Base-by-base conservation (phyloP, 2,797 vertebrate species). In the Onychomys leucogaster region DNA sequence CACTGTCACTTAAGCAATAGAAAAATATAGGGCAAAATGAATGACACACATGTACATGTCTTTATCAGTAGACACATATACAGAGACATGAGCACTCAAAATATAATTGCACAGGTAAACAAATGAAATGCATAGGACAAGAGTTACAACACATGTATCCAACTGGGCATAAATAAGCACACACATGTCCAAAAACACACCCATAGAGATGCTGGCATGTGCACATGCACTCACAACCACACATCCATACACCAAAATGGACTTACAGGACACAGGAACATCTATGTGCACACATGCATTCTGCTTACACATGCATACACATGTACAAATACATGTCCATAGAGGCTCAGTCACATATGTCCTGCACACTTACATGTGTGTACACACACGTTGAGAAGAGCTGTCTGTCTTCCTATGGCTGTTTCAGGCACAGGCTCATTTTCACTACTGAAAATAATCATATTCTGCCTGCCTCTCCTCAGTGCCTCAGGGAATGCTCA, bases 361-460 rank as follows among this genome's bases (percentile, higher is more conserved):
- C 4, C 77, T 23, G 3, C 9, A 21, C 9, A n/a, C 37, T 85
- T 21, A 2, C 6, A 1, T 67, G 25, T 85, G 19, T 67, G 43
- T 61, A 25, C 19, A 25, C 25, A 34, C 29, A 67, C 27, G 4
- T 13, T 32, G 46, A 65, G 16, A 63, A 41, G 37, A 43, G 10
- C 9, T 6, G 4, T 76, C 93, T 94, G 37, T 65, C 61, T 91
- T 94, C n/a, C 23, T 2, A 23, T 34, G 4, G 32, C 13, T 75
- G 11, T 46, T 87, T 81, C 23, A 80, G 34, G 49, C 27, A 49
- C 3, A 3, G 21, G 78, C 29, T 96, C 83, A 73, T 96, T 94
- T 93, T 95, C 43, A 81, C 83, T 21, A 4, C 76, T 59, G 63
- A 92, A 97, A 94, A 96, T 52, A 80, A 89, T 57, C 52, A 69